Evolutionary conservation across 2,797 vertebrate species (phyloP).

Genomic region (Cercopithecus petaurista): DNA sequence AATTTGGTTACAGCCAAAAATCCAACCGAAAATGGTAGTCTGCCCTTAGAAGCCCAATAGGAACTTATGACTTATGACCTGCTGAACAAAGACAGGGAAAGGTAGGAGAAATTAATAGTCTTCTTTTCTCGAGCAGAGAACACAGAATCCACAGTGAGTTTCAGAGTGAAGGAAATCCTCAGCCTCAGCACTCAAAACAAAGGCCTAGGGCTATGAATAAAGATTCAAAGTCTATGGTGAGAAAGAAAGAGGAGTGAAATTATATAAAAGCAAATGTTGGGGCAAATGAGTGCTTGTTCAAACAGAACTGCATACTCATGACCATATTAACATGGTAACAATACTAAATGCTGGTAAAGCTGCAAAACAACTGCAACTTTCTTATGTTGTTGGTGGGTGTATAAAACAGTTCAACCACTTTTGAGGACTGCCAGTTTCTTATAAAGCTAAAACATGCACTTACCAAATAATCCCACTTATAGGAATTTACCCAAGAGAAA

Average conservation of each 20-base stretch:
- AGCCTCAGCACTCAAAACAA: not conserved
- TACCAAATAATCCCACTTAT: not conserved
- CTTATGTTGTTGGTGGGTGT: not conserved
- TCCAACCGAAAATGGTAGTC: not conserved
- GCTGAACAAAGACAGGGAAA: not conserved
- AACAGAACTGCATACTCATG: not conserved
- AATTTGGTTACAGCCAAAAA: constrained; percentile 16
- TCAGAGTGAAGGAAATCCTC: not conserved
- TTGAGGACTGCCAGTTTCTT: not conserved
- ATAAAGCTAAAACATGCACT: not conserved
- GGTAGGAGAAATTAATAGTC: not conserved
- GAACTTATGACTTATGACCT: not conserved
- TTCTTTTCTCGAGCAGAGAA: not conserved
- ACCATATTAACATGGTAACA: not conserved
- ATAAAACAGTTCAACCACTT: not conserved
- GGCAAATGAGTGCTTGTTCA: not conserved
- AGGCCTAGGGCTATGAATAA: not conserved
- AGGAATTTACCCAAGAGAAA: not conserved
- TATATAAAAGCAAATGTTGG: not conserved
- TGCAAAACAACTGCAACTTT: not conserved
- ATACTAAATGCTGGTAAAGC: not conserved
- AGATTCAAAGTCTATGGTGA: not conserved
- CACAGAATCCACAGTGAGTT: not conserved
- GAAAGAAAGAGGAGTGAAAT: not conserved
- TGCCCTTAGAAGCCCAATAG: not conserved